Base-by-base conservation (phyloP, 2,888 invertebrate genomes). In the Lycophotia porphyrea region DNA sequence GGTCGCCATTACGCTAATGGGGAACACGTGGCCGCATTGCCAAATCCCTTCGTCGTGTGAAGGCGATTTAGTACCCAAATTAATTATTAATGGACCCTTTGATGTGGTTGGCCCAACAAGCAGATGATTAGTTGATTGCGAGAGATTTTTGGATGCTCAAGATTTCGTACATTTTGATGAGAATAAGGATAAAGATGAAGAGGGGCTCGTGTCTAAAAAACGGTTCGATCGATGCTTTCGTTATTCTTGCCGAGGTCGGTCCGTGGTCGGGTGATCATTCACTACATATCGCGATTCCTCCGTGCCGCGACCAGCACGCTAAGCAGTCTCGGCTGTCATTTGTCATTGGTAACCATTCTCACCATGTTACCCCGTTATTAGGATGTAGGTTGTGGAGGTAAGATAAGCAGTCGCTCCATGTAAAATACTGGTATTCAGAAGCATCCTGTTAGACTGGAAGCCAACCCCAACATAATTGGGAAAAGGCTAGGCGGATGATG, bases 41-140 rank as follows among this genome's bases (percentile, higher is more conserved):
- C 88, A 95, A 96, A 95, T 95, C 96, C 96, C 95, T 95, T 93
- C 93, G 90, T 87, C 93, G 93, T 91, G 93, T 94, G 93, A 94
- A 95, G 95, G 94, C 94, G 95, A 95, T 96, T 96, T 95, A 93
- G 92, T 92, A 89, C 92, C 95, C 94, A 93, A 95, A 95, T 96
- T 94, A 93, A 95, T 95, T 94, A 95, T 96, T 95, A 95, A 96
- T 95, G 94, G 90, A 88, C 93, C 88, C 93, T 94, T 94, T 94
- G 93, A 93, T 93, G 92, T 89, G 93, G 93, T 91, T 87, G 90
- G 89, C 79, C 81, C 92, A 91, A 91, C 91, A 90, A 92, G 90
- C 87, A 90, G 91, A 92, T 94, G 95, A 95, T 95, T 94, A 93
- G 92, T 92, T 93, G 93, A 95, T 93, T 94, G 92, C 88, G 78